These are phyloP conservation scores for Orthosia gothica DNA, from an alignment of 2,888 invertebrate species.

Conservation along the genomic window DNA sequence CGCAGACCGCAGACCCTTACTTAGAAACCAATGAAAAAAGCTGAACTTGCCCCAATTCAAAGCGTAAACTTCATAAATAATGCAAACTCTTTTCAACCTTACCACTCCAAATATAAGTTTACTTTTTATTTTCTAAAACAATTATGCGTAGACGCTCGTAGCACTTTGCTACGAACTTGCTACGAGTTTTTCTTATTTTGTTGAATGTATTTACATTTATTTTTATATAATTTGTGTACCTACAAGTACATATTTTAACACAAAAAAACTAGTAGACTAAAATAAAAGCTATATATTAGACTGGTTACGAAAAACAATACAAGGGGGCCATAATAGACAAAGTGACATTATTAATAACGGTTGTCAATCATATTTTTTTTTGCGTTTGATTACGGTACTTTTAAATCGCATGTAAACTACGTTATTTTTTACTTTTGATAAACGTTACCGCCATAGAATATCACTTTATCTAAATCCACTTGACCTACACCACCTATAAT, in stretches of 20 bases:
- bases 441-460: too few species aligned
- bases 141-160: conserved; percentile 40
- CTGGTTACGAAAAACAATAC: too few species aligned
- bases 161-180: conserved; percentile 55
- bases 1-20: not conserved
- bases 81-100: conserved; percentile 16
- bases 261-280: too few species aligned
- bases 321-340: too few species aligned
- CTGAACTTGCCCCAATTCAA: not conserved
- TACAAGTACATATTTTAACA: not conserved
- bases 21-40: not conserved
- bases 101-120: not conserved
- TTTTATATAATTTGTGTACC: not conserved
- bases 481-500: too few species aligned
- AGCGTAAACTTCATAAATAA: conserved; percentile 36
- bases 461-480: too few species aligned
- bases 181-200: conserved; percentile 42
- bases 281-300: too few species aligned
- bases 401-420: too few species aligned
- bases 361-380: too few species aligned
- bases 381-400: too few species aligned
- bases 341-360: too few species aligned
- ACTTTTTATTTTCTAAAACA: conserved; percentile 17
- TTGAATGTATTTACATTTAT: not conserved
- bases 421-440: too few species aligned